A percentile compares a stretch with the other conserved stretches of the same genome.
Evolutionary conservation across 2,888 invertebrate species (phyloP).

Genomic region (Callinectes sapidus): DNA sequence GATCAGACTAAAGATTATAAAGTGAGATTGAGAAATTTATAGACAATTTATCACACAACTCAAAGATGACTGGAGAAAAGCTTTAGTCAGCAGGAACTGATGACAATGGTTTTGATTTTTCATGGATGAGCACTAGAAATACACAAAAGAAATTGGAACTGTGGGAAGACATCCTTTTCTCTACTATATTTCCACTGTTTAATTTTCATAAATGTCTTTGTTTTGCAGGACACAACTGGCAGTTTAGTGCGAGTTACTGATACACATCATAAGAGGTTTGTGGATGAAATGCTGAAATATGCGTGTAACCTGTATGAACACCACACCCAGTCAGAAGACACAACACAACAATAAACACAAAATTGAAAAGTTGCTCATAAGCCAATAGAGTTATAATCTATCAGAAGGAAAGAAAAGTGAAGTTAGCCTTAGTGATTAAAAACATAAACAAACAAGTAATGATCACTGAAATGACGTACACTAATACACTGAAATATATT

Average conservation of each 20-base stretch:
- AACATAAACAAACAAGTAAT: not conserved
- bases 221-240: constrained; percentile 46
- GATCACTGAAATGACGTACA: not conserved
- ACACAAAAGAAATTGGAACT: too few species aligned
- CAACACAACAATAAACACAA: not conserved
- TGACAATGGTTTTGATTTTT: too few species aligned
- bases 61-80: not conserved
- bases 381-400: not conserved
- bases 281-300: not conserved
- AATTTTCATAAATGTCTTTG: not conserved
- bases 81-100: too few species aligned
- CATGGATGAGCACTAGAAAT: too few species aligned
- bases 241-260: constrained; percentile 36
- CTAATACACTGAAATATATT: too few species aligned
- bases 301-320: constrained; percentile 39
- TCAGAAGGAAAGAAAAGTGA: not conserved
- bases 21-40: not conserved
- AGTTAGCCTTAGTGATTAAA: not conserved
- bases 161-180: too few species aligned
- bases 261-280: not conserved
- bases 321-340: not conserved
- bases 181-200: not conserved
- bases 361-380: not conserved
- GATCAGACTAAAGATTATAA: too few species aligned
- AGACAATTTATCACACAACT: not conserved